phyloP scores from a whole-genome alignment of 2,113 vertebrate genomes.

The Cyprinus carpio region DNA sequence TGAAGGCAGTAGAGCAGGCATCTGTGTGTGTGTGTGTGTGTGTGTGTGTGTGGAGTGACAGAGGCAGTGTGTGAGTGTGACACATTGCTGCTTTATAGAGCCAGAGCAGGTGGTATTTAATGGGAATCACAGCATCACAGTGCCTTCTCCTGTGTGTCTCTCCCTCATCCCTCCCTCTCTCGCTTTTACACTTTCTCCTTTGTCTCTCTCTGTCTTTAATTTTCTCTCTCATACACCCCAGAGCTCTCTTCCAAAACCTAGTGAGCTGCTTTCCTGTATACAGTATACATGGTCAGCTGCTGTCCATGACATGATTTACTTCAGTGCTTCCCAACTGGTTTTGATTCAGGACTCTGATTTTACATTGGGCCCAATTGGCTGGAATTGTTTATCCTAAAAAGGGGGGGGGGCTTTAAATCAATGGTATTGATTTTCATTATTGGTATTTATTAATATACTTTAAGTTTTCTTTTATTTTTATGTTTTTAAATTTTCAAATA shows the following conservation, averaged over 20 bases:
- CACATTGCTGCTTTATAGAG: slow-evolving; percentile 55
- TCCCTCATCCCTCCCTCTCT: not conserved
- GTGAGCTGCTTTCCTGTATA: slow-evolving; percentile 2
- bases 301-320: not conserved
- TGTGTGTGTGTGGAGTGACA: slow-evolving; percentile 44
- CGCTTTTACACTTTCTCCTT: not conserved
- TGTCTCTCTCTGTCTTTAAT: slow-evolving; percentile 2
- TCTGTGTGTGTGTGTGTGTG: slow-evolving; percentile 16
- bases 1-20: slow-evolving; percentile 56
- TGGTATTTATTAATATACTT: too few species aligned
- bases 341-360: not conserved
- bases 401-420: too few species aligned
- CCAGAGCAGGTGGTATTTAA: slow-evolving; percentile 63
- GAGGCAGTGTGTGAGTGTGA: slow-evolving; percentile 43
- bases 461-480: too few species aligned
- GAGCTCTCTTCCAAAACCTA: not conserved
- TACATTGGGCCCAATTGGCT: not conserved
- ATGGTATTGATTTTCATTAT: too few species aligned
- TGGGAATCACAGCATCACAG: slow-evolving; percentile 55
- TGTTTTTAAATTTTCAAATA: too few species aligned
- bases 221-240: not conserved
- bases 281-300: not conserved
- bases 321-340: not conserved
- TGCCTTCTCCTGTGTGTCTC: not conserved
- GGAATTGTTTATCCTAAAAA: not conserved